phyloP scores from a whole-genome alignment of 2,888 invertebrate genomes.

The Lycophotia porphyrea region DNA sequence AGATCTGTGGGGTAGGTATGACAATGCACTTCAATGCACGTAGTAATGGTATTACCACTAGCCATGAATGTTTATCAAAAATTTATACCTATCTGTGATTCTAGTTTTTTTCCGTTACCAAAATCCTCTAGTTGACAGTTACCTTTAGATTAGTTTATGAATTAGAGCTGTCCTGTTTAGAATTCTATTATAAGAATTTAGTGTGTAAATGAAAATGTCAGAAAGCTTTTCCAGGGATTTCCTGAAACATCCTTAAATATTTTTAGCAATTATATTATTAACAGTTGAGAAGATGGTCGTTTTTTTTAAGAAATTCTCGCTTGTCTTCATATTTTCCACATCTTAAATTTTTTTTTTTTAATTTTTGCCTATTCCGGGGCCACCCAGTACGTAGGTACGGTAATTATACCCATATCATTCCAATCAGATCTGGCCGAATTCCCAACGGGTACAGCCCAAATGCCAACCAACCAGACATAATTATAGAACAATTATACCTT shows the following conservation, averaged over 20 bases:
- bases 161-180: background rate
- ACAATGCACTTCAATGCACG: background rate
- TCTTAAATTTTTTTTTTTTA: background rate
- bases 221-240: background rate
- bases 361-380: no score
- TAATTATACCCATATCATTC: constrained; percentile 23
- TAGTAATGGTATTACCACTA: background rate
- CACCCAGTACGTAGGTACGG: background rate
- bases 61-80: background rate
- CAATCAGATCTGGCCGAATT: constrained; percentile 51
- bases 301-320: background rate
- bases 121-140: background rate
- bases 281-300: background rate
- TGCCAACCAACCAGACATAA: constrained; percentile 50
- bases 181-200: background rate
- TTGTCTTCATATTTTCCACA: background rate
- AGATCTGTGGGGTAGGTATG: background rate
- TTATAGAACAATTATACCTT: constrained; percentile 50
- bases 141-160: background rate
- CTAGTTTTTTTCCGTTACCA: background rate
- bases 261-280: background rate
- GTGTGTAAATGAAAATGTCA: background rate
- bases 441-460: constrained; percentile 34
- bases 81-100: background rate
- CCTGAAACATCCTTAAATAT: background rate